phyloP scores from a whole-genome alignment of 92 coral and sea anemone species.

The Desmophyllum pertusum region DNA sequence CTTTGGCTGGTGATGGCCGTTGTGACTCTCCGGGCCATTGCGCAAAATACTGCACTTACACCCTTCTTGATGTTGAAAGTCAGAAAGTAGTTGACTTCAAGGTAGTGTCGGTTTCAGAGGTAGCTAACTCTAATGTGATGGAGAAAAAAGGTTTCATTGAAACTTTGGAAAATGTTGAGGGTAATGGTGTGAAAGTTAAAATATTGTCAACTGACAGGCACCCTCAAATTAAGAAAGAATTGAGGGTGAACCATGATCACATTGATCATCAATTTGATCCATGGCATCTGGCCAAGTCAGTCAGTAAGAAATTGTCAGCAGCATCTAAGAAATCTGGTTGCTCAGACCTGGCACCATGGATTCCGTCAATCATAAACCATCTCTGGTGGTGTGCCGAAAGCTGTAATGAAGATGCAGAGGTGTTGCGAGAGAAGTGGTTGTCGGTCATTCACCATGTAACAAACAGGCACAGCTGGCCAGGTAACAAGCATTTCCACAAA shows the following conservation, averaged over 20 bases:
- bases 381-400: slow-evolving; percentile 48
- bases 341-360: slow-evolving; percentile 24
- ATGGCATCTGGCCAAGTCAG: slow-evolving; percentile 44
- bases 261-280: slow-evolving; percentile 42
- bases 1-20: slow-evolving; percentile 33
- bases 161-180: background rate
- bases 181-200: slow-evolving; percentile 3
- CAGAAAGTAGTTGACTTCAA: slow-evolving; percentile 32
- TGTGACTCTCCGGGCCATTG: slow-evolving; percentile 33
- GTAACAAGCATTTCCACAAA: slow-evolving; percentile 28
- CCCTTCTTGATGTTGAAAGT: slow-evolving; percentile 14
- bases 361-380: slow-evolving; percentile 31
- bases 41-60: slow-evolving; percentile 41
- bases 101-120: slow-evolving; percentile 21
- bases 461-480: slow-evolving; percentile 38
- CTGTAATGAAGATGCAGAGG: slow-evolving; percentile 33
- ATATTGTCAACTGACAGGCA: slow-evolving; percentile 48
- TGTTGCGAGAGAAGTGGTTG: slow-evolving; percentile 5
- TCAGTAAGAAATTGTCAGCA: slow-evolving; percentile 23
- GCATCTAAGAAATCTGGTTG: slow-evolving; percentile 35
- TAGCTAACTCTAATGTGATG: slow-evolving; percentile 52
- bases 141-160: slow-evolving; percentile 44
- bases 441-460: slow-evolving; percentile 22
- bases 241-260: slow-evolving; percentile 16
- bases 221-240: slow-evolving; percentile 31